Percentiles rank a stretch among this genome's conserved stretches.
phyloP scores from a whole-genome alignment of 2,888 invertebrate species.

The Sminthurides aquaticus region DNA sequence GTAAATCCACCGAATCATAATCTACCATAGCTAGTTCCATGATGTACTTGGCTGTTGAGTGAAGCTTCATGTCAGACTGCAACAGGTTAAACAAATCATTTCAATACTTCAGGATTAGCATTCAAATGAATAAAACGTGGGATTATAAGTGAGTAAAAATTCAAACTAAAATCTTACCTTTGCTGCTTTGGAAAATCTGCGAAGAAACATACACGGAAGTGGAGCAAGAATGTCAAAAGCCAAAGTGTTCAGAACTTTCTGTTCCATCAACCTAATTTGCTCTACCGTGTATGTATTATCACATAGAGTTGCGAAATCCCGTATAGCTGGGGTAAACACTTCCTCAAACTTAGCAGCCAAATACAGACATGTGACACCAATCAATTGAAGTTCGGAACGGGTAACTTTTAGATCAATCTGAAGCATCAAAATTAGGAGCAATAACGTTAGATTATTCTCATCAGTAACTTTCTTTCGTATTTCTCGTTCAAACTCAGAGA shows the following conservation, averaged over 20 bases:
- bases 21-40: slow-evolving; percentile 76
- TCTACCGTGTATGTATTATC: slow-evolving; percentile 73
- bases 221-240: slow-evolving; percentile 79
- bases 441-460: neutral
- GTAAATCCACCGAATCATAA: slow-evolving; percentile 62
- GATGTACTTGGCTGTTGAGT: slow-evolving; percentile 82
- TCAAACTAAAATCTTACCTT: slow-evolving; percentile 20
- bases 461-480: too few species aligned
- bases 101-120: neutral
- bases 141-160: neutral
- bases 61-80: slow-evolving; percentile 61
- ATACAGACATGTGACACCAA: slow-evolving; percentile 81
- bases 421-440: slow-evolving; percentile 39
- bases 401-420: slow-evolving; percentile 54
- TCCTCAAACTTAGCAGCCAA: slow-evolving; percentile 94
- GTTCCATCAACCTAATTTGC: slow-evolving; percentile 77
- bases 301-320: slow-evolving; percentile 84
- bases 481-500: too few species aligned
- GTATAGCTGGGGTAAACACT: slow-evolving; percentile 75
- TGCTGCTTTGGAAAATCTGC: slow-evolving; percentile 62
- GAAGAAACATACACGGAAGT: slow-evolving; percentile 76
- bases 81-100: neutral
- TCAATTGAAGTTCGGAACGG: slow-evolving; percentile 69
- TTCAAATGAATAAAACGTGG: neutral
- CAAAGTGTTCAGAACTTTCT: slow-evolving; percentile 64